Evolutionary conservation across 2,888 invertebrate species (phyloP), one percentile per base, ranked within the genome.

Genomic region (Ellobium chinense): DNA sequence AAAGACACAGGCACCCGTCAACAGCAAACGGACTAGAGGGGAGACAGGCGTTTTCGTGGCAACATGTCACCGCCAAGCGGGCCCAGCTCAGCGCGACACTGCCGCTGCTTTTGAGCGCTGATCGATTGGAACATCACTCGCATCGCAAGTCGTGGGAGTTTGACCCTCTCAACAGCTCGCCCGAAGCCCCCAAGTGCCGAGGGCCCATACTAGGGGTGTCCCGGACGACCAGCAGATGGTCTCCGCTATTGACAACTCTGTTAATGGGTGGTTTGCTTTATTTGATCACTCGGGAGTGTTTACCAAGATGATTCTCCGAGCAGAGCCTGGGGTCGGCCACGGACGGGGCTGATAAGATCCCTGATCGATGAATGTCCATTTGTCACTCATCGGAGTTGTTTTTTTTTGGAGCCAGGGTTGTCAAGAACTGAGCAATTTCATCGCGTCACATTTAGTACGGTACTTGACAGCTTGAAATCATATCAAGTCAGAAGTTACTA

Each of bases 31-130:
- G 29, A n/a, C 39, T n/a, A n/a, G 34, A 46, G 31, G 37, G n/a
- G 46, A 74, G 74, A 74, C 74, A 63, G 31, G 21, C 63, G 74
- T 74, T 74, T 74, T 63, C 37, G 37, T 63, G 54, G 12, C 31
- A 18, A 46, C 74, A 46, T 9, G 62, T 36, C n/a, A 46, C 18
- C 24, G 46, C 62, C 63, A 74, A 63, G n/a, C 60, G 63, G 46
- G 63, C 24, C 27, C 58, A 58, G 7, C 60, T 72, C 60, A 34
- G 36, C 72, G 54, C 56, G 72, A 72, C 60, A 36, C 72, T 36
- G 72, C n/a, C 36, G 36, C 60, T 58, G 58, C 36, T 72, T 72
- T 37, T 36, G 60, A 72, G 58, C 36, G 72, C 60, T 60, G 72
- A 72, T 72, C 72, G 60, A 72, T 72, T 56, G 60, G 24, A 34